Evolutionary conservation across 2,888 invertebrate genomes (phyloP).

Genomic region (Augiades crinisus): DNA sequence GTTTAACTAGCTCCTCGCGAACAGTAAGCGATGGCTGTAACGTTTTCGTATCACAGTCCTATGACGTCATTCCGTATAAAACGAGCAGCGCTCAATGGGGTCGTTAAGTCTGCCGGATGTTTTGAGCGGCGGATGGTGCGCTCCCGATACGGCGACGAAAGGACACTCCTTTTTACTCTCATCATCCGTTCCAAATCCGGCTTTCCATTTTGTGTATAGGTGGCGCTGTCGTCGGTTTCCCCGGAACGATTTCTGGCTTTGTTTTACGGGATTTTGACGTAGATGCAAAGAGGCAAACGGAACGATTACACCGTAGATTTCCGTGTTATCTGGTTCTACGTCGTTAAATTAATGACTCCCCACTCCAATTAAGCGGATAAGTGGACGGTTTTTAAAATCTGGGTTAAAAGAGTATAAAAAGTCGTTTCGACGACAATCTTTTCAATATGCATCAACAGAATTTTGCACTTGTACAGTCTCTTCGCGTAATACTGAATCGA

Average conservation of each 20-base stretch:
- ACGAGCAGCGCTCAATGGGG: constrained; percentile 36
- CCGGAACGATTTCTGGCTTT: constrained; percentile 4
- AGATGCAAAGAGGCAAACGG: not conserved
- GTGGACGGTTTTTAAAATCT: not conserved
- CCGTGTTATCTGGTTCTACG: no score
- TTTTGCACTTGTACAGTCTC: no score
- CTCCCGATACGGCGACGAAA: constrained; percentile 19
- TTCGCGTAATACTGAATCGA: not conserved
- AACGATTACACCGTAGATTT: not conserved
- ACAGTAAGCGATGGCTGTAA: constrained; percentile 1
- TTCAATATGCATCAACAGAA: not conserved
- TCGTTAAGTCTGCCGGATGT: constrained; percentile 46
- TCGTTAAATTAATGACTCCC: not conserved
- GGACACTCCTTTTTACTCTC: constrained; percentile 21
- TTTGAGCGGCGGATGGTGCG: constrained; percentile 37
- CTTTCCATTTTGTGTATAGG: constrained; percentile 6
- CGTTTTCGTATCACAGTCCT: constrained; percentile 21
- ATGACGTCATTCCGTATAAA: constrained; percentile 36
- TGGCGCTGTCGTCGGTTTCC: not conserved
- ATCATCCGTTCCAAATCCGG: constrained; percentile 21
- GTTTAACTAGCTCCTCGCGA: not conserved
- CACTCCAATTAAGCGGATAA: not conserved
- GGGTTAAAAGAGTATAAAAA: not conserved
- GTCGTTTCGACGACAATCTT: not conserved
- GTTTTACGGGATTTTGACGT: no score